Base-by-base conservation (phyloP, 2,888 invertebrate genomes). In the Aplocera efformata region DNA sequence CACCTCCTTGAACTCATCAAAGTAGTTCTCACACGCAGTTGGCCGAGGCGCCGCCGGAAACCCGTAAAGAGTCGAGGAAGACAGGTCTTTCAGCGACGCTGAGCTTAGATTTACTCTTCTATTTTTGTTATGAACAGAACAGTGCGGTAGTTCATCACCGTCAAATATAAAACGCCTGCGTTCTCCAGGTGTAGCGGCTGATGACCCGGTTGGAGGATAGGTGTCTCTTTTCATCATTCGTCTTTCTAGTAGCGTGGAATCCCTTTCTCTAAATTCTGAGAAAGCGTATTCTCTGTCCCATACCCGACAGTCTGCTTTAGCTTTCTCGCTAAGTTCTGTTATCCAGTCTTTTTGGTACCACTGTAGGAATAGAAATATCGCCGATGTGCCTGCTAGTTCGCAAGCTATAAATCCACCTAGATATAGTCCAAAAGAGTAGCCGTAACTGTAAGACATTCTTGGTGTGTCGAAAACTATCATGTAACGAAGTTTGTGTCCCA, bases 371-470 rank as follows among this genome's bases (percentile, higher is more conserved):
- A 96, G 91, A 74, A 96, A 96, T 56, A 97, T 93, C 43, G 96
- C 95, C 48, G 94, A 92, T 8, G 96, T 94, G 25, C 96, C 97
- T 20, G 96, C 94, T 49, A 96, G 84, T 75, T 97, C 96, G 6
- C 94, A 94, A 41, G 93, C 91, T 56, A 96, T 90, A 67, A 96
- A 95, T 21, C 96, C 96, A 60, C 93, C 91, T 28, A 96, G 93
- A 72, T 96, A 95, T 25, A 96, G 89, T 35, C 96, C 91, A 77
- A 97, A 96, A 45, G 96, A 96, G 81, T 94, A 96, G 32, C 97
- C 97, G 75, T 97, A 97, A 63, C 91, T 91, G 77, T 96, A 96
- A 42, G 93, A 94, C 89, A 96, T 95, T 36, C 93, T 89, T 1
- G 96, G 93, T 25, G 93, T 93, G 67, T 94, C 92, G 44, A 94